A percentile compares a stretch with the other conserved stretches of the same genome.
These are phyloP conservation scores for Progne subis DNA, from an alignment of 2,113 vertebrate genomes.

Conservation along the genomic window DNA sequence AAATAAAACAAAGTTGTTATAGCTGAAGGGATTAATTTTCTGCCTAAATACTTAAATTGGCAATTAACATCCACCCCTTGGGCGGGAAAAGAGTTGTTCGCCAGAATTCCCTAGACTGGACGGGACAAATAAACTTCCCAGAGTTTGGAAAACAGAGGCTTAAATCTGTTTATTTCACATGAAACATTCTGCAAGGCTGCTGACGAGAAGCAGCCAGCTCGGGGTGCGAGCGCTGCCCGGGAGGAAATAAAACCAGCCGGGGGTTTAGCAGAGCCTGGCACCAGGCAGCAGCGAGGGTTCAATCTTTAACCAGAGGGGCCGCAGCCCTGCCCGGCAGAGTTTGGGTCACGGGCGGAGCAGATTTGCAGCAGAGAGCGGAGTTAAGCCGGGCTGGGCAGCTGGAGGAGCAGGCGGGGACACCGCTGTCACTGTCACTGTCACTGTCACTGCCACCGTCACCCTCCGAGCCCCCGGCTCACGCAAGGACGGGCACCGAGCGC, in stretches of 20 bases:
- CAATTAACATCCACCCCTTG: neutral
- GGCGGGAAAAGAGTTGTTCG: neutral
- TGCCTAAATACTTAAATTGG: too few species aligned
- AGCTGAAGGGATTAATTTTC: too few species aligned
- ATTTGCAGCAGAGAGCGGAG: neutral
- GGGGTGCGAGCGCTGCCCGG: accelerated
- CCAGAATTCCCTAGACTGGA: neutral
- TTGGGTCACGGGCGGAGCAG: neutral
- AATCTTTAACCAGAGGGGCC: neutral
- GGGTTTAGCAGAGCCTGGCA: neutral
- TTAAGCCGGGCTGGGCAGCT: neutral
- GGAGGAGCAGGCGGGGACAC: neutral
- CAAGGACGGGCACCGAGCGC: neutral
- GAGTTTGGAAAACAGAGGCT: neutral
- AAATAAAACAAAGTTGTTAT: too few species aligned
- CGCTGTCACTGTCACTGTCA: accelerated
- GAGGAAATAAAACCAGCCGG: neutral
- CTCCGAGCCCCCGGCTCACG: neutral
- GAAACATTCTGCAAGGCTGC: neutral
- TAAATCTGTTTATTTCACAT: neutral
- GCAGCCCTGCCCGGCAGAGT: neutral
- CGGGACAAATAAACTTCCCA: neutral
- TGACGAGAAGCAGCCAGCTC: accelerated
- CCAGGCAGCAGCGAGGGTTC: neutral
- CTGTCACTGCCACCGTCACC: neutral